Evolutionary conservation across 2,888 invertebrate species (phyloP).

Genomic region (Fragum sueziense): DNA sequence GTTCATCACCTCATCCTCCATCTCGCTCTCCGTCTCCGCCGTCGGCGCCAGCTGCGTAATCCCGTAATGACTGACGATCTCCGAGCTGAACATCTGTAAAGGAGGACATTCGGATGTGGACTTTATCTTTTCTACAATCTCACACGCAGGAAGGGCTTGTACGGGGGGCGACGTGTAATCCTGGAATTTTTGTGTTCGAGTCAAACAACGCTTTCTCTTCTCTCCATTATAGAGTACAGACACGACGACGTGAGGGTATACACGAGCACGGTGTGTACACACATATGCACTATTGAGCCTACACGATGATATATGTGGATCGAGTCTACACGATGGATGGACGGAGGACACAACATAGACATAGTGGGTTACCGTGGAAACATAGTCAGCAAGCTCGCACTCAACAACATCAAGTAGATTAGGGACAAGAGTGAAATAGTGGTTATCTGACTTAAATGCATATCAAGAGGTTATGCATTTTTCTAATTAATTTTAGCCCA

Average conservation of each 20-base stretch:
- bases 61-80: slow-evolving; percentile 79
- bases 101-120: slow-evolving; percentile 59
- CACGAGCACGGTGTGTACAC: neutral
- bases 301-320: slow-evolving; percentile 9
- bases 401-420: slow-evolving; percentile 47
- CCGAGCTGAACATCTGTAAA: slow-evolving; percentile 79
- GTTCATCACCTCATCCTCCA: slow-evolving; percentile 55
- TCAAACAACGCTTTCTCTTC: neutral
- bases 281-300: neutral
- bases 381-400: slow-evolving; percentile 37
- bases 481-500: neutral
- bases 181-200: slow-evolving; percentile 53
- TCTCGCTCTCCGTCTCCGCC: slow-evolving; percentile 66
- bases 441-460: too few species aligned
- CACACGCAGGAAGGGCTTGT: slow-evolving; percentile 34
- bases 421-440: slow-evolving; percentile 10
- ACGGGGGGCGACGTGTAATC: slow-evolving; percentile 53
- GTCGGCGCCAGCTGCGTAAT: slow-evolving; percentile 74
- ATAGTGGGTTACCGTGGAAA: slow-evolving; percentile 20
- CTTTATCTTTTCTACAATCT: slow-evolving; percentile 54
- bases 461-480: neutral
- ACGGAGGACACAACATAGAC: slow-evolving; percentile 25
- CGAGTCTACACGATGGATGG: neutral
- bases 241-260: too few species aligned
- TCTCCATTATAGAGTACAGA: neutral